Percentiles rank a stretch among this genome's conserved stretches.
Conservation (phyloP, 2,797 vertebrate genomes). For the Falco columbarius region DNA sequence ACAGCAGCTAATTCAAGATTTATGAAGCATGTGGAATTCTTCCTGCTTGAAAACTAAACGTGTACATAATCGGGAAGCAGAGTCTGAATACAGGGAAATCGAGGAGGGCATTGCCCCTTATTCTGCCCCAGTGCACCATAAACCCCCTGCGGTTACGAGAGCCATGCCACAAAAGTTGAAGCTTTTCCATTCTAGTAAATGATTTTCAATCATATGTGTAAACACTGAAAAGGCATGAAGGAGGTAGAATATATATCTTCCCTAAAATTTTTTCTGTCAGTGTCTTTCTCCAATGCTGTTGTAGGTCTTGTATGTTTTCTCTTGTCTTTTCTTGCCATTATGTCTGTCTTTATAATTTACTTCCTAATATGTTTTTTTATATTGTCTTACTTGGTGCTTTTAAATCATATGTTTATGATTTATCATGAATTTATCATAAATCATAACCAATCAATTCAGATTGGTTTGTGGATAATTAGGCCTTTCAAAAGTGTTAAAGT, state of each 20-base stretch:
- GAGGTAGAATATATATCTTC: background rate
- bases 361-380: background rate
- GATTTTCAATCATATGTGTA: background rate
- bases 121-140: constrained; percentile 5
- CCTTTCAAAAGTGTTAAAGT: background rate
- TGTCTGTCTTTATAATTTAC: background rate
- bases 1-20: constrained; percentile 46
- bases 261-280: background rate
- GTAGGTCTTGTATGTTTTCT: background rate
- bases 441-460: background rate
- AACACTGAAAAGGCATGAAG: background rate
- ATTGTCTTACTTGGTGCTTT: background rate
- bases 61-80: background rate
- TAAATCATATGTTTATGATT: background rate
- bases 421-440: too few relatives aligned
- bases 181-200: background rate
- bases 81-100: background rate
- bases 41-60: background rate
- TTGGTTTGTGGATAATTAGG: background rate
- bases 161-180: background rate
- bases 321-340: background rate
- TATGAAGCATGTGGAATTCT: constrained; percentile 37
- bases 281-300: background rate
- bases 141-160: background rate
- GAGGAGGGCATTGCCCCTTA: background rate